Conservation (phyloP, 2,797 vertebrate species). For the Sebastes flavidus region DNA sequence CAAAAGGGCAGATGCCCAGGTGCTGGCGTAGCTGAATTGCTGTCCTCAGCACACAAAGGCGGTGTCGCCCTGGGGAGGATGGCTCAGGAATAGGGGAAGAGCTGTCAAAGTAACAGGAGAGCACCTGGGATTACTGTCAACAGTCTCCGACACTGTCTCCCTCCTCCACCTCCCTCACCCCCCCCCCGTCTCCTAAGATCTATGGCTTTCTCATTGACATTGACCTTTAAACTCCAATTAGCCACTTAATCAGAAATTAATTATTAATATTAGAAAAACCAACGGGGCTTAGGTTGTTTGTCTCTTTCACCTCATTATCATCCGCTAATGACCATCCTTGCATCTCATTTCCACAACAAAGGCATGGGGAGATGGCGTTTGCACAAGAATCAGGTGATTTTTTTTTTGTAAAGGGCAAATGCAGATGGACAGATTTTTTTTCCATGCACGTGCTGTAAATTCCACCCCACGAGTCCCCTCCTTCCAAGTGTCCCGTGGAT, state of each 20-base stretch:
- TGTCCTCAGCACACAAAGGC: slow-evolving; percentile 81
- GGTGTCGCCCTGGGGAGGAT: slow-evolving; percentile 65
- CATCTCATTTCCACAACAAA: slow-evolving; percentile 84
- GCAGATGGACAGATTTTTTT: slow-evolving; percentile 30
- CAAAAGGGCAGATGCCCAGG: slow-evolving; percentile 80
- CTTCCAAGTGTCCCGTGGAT: slow-evolving; percentile 33
- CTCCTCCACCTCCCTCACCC: neutral
- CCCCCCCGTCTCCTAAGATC: slow-evolving; percentile 64
- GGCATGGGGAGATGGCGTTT: slow-evolving; percentile 49
- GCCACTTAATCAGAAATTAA: slow-evolving; percentile 84
- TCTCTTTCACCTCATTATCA: slow-evolving; percentile 85
- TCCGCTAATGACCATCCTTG: slow-evolving; percentile 81
- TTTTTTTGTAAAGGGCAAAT: slow-evolving; percentile 50
- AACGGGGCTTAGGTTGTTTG: slow-evolving; percentile 85
- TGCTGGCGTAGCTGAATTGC: slow-evolving; percentile 70
- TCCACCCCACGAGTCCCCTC: slow-evolving; percentile 25
- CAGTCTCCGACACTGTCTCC: slow-evolving; percentile 49
- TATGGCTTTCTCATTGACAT: slow-evolving; percentile 73
- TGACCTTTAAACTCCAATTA: slow-evolving; percentile 88
- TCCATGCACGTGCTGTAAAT: neutral
- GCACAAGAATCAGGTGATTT: slow-evolving; percentile 53
- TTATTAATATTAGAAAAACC: slow-evolving; percentile 86
- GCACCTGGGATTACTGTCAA: slow-evolving; percentile 81
- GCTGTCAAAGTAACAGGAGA: slow-evolving; percentile 77
- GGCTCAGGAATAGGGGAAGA: slow-evolving; percentile 51